A percentile compares a stretch with the other conserved stretches of the same genome.
phyloP scores from a whole-genome alignment of 2,113 vertebrate species.

The Oryzias curvinotus region DNA sequence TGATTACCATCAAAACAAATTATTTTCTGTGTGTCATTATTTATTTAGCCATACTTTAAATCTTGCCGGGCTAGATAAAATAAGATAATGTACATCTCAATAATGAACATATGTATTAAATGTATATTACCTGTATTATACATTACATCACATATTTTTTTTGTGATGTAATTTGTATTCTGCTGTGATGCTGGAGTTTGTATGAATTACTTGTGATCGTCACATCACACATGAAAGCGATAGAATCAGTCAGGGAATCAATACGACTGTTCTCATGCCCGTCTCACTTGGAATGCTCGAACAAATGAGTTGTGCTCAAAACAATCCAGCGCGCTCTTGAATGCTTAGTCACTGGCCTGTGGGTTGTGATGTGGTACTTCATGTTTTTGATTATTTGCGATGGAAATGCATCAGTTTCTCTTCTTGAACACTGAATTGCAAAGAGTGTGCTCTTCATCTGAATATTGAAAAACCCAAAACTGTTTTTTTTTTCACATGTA shows the following conservation, averaged over 20 bases:
- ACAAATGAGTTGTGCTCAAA: constrained; percentile 5
- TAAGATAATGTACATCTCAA: too few species aligned
- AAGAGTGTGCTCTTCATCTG: neutral
- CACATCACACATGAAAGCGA: constrained; percentile 11
- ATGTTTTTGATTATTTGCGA: neutral
- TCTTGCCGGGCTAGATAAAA: too few species aligned
- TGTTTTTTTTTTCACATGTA: too few species aligned
- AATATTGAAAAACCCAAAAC: too few species aligned
- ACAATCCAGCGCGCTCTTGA: neutral
- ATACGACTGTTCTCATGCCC: neutral
- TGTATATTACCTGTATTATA: too few species aligned
- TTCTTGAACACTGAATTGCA: neutral
- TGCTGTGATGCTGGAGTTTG: neutral
- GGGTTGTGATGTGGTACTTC: neutral
- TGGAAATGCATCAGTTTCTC: neutral
- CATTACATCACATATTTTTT: too few species aligned
- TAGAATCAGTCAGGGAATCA: constrained; percentile 7
- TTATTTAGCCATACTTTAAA: too few species aligned
- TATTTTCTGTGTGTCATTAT: too few species aligned
- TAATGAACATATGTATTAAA: too few species aligned
- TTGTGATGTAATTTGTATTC: too few species aligned
- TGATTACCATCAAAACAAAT: too few species aligned
- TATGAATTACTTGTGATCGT: constrained; percentile 9
- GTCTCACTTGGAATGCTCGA: constrained; percentile 10
- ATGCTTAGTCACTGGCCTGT: constrained; percentile 13